Base-by-base conservation (phyloP, 1,140 invertebrate species). In the Cydia pomonella region DNA sequence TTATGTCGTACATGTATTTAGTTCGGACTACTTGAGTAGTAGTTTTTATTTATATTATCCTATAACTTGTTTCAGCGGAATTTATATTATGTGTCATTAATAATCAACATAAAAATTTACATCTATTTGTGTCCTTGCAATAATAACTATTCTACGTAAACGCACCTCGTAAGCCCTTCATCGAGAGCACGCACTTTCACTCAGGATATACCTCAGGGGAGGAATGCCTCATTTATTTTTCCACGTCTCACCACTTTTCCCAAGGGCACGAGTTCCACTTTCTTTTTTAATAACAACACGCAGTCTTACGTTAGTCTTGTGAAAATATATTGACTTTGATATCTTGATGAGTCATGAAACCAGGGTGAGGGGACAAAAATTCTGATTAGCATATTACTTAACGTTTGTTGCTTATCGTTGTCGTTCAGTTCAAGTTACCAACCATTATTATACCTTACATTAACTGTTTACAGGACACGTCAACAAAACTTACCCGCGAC, bases 221-320 rank as follows among this genome's bases (percentile, higher is more conserved):
- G n/a, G 18, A 69, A 66, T 66, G 64, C 18, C 29, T 69, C 64
- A 69, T 69, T 69, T 69, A 69, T 69, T 69, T 69, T 41, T 69
- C 64, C 64, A 69, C 27, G 64, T 69, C n/a, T 69, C 29, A 33
- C 64, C 41, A 69, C 64, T 69, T 38, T 13, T 69, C 64, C 64
- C 64, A 18, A 21, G 64, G 64, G 64, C 64, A 69, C 64, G 6
- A 38, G 64, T n/a, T 69, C 64, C n/a, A 69, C 64, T 69, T 69
- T 69, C 64, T 33, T 69, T 69, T 69, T 69, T 69, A 41, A 69
- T 69, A 69, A 27, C 6, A 33, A 21, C 33, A 41, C 64, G 16
- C n/a, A 59, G 50, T 38, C 27, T 21, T 38, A 21, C 6, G 21
- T 21, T 21, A n/a, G 12, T 69, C 9, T 21, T 59, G 9, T 59